Percentiles rank a stretch among this genome's conserved stretches.
Conservation (phyloP, 92 coral and sea anemone species). For the Zoanthus sociatus region DNA sequence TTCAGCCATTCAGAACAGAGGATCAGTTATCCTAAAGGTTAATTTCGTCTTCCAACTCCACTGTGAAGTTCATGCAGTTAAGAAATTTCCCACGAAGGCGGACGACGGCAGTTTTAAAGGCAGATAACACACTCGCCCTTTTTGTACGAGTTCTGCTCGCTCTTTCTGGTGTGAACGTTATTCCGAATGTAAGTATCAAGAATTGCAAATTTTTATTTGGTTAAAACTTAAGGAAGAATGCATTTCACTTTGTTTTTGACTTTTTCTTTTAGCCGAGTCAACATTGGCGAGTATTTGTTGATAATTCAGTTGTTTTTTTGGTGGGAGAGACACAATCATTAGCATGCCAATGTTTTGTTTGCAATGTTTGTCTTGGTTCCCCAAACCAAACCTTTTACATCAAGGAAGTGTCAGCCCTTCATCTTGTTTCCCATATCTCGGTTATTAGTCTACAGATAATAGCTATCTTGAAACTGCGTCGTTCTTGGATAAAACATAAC, state of each 20-base stretch:
- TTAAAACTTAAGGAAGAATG: neutral
- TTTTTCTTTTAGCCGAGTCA: constrained; percentile 31
- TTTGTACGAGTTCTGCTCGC: constrained; percentile 32
- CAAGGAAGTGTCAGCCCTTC: constrained; percentile 1
- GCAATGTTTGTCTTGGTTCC: constrained; percentile 29
- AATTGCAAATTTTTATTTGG: neutral
- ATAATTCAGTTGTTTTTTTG: constrained; percentile 16
- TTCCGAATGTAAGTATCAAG: constrained; percentile 43
- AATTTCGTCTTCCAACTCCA: constrained; percentile 54
- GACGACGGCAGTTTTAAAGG: constrained; percentile 76
- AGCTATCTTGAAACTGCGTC: neutral
- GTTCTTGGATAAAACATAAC: neutral
- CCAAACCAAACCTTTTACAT: neutral
- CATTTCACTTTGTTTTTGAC: neutral
- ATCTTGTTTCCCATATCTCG: neutral
- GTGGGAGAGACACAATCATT: constrained; percentile 5
- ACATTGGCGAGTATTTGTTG: neutral
- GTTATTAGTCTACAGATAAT: neutral
- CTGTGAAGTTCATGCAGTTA: constrained; percentile 76
- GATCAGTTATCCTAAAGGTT: constrained; percentile 48
- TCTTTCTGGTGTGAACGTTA: constrained; percentile 22
- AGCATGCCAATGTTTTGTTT: constrained; percentile 32
- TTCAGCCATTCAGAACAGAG: constrained; percentile 21
- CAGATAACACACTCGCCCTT: constrained; percentile 46
- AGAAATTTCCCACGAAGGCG: constrained; percentile 67